Evolutionary conservation across 2,797 vertebrate species (phyloP).

Genomic region (Pangasius macronema): DNA sequence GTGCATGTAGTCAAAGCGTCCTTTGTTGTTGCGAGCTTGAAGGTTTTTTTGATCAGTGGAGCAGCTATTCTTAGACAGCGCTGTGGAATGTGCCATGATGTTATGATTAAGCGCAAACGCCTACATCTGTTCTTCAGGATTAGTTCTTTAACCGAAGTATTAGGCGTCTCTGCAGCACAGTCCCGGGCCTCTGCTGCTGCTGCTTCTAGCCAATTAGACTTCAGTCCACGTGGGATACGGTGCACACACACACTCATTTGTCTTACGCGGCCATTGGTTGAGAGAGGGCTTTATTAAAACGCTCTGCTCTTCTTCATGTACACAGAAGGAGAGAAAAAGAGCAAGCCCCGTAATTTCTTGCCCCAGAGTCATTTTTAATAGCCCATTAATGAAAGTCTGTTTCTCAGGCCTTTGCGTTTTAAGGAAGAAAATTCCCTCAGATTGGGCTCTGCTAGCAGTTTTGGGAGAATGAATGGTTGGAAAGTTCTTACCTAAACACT

Average conservation of each 20-base stretch:
- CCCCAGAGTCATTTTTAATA: constrained; percentile 69
- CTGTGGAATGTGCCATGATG: constrained; percentile 65
- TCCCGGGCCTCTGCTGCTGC: constrained; percentile 53
- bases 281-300: constrained; percentile 65
- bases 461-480: constrained; percentile 54
- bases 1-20: constrained; percentile 32
- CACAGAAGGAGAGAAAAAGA: constrained; percentile 61
- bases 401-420: constrained; percentile 52
- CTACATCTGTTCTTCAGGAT: constrained; percentile 75
- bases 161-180: constrained; percentile 48
- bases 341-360: constrained; percentile 66
- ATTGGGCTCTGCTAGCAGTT: constrained; percentile 40
- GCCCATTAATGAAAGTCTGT: constrained; percentile 70
- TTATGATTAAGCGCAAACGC: constrained; percentile 66
- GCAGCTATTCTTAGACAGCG: constrained; percentile 59
- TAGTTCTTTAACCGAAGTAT: constrained; percentile 56
- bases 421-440: constrained; percentile 44
- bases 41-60: constrained; percentile 53
- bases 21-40: constrained; percentile 46
- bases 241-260: constrained; percentile 66
- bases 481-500: constrained; percentile 55
- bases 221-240: constrained; percentile 62
- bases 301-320: constrained; percentile 66
- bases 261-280: constrained; percentile 63
- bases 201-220: constrained; percentile 71